Percentiles rank a stretch among this genome's conserved stretches.
Evolutionary conservation across 1,140 invertebrate genomes (phyloP).

Genomic region (Hestina assimilis): DNA sequence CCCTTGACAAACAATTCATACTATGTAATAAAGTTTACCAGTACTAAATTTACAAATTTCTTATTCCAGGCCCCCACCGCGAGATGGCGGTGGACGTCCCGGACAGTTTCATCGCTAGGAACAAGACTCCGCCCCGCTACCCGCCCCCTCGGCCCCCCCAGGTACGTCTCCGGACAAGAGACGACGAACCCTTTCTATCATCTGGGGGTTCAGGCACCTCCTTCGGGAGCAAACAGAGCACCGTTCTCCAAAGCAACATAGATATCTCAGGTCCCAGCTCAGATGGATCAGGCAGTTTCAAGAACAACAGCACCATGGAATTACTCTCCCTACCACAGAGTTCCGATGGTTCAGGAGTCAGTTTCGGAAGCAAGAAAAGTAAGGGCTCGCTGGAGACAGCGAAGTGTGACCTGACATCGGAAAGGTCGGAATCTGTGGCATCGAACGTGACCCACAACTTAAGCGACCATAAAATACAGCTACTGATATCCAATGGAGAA

Average conservation of each 20-base stretch:
- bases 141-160: conserved; percentile 85
- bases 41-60: not conserved
- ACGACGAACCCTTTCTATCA: conserved; percentile 64
- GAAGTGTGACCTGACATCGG: conserved; percentile 61
- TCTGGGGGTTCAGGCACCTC: conserved; percentile 68
- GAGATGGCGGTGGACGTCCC: conserved; percentile 99
- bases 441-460: conserved; percentile 54
- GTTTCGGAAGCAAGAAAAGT: conserved; percentile 78
- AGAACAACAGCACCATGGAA: conserved; percentile 73
- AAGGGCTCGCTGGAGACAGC: conserved; percentile 76
- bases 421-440: conserved; percentile 55
- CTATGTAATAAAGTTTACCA: not conserved
- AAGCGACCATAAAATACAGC: conserved; percentile 71
- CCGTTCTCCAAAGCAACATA: conserved; percentile 53
- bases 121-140: conserved; percentile 95
- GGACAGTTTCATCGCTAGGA: conserved; percentile 93
- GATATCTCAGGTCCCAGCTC: conserved; percentile 61
- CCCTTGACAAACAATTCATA: no score
- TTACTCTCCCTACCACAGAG: conserved; percentile 67
- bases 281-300: conserved; percentile 62
- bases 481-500: conserved; percentile 72
- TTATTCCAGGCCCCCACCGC: conserved; percentile 86
- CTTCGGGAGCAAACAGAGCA: conserved; percentile 69
- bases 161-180: conserved; percentile 72
- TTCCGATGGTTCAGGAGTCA: conserved; percentile 72